Conservation (phyloP, 2,113 vertebrate species). For the Leuciscus idus region DNA sequence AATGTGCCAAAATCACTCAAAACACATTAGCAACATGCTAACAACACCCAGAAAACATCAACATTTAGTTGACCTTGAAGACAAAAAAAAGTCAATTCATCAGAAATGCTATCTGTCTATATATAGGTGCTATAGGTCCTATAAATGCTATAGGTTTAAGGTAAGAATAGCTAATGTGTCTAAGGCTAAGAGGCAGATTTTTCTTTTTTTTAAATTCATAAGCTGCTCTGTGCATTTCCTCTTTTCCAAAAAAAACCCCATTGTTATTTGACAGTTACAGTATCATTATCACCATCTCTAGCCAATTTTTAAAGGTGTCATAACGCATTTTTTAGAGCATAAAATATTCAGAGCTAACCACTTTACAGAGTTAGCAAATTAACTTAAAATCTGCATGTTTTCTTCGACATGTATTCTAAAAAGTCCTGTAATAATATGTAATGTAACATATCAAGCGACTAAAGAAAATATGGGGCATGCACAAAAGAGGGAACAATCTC, state of each 20-base stretch:
- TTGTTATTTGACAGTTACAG: constrained; percentile 13
- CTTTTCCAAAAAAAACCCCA: background rate
- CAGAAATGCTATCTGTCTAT: background rate
- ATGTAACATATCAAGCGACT: background rate
- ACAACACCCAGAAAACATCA: background rate
- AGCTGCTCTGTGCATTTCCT: background rate
- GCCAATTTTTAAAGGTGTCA: constrained; percentile 11
- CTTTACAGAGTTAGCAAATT: background rate
- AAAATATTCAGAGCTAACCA: background rate
- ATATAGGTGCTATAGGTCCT: no score
- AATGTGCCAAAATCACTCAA: background rate
- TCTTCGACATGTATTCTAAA: background rate
- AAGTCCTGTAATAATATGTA: background rate
- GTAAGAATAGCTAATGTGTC: background rate
- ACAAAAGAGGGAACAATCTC: background rate
- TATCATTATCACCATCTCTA: constrained; percentile 23
- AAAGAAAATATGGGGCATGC: background rate
- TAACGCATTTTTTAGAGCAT: constrained; percentile 14
- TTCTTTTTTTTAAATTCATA: background rate
- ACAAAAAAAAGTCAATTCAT: background rate
- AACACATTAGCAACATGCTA: background rate
- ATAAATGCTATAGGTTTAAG: background rate
- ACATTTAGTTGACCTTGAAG: background rate
- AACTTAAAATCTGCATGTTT: background rate
- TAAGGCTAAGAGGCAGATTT: background rate